These are phyloP conservation scores for Linyphia triangularis DNA, from an alignment of 2,888 invertebrate species.

Conservation along the genomic window DNA sequence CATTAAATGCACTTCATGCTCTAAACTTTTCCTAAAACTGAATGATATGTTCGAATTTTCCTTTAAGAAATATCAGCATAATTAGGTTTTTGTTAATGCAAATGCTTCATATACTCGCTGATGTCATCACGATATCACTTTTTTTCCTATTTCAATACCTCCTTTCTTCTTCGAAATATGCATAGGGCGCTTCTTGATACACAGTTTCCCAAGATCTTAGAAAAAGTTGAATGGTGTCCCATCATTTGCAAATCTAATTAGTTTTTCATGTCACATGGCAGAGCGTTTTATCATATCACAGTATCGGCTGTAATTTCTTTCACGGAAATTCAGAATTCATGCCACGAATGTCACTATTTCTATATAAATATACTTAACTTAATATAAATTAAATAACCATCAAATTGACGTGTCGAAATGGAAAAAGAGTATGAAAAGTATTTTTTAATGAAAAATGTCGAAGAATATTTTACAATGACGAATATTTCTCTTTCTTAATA, in stretches of 20 bases:
- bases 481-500: no score
- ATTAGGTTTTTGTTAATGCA: constrained; percentile 56
- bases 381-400: constrained; percentile 55
- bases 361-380: no score
- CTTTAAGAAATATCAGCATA: constrained; percentile 16
- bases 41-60: not conserved
- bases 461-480: not conserved
- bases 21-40: not conserved
- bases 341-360: constrained; percentile 8
- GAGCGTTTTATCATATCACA: not conserved
- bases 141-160: constrained; percentile 20
- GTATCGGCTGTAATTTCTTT: constrained; percentile 10
- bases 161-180: constrained; percentile 23
- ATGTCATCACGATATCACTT: constrained; percentile 38
- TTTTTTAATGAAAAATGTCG: not conserved
- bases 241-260: constrained; percentile 66
- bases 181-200: constrained; percentile 24
- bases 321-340: not conserved
- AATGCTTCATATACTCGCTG: constrained; percentile 22
- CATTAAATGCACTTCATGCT: not conserved
- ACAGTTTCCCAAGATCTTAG: constrained; percentile 21
- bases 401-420: constrained; percentile 33
- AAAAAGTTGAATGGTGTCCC: constrained; percentile 15
- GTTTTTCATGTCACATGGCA: constrained; percentile 49
- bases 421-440: not conserved